phyloP scores from a whole-genome alignment of 2,113 vertebrate genomes.

The Pogona vitticeps region DNA sequence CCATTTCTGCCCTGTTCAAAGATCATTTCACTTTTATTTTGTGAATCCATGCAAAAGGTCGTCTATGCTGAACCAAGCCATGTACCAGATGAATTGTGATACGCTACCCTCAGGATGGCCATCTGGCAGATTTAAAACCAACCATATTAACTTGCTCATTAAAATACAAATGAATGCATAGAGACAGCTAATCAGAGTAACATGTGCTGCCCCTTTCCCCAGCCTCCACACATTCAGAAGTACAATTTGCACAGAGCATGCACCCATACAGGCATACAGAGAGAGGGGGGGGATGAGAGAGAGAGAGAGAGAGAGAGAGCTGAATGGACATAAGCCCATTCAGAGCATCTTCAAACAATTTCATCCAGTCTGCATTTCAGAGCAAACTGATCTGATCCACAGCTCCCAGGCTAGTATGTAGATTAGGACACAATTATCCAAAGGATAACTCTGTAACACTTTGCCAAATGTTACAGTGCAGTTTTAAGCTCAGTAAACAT shows the following conservation, averaged over 20 bases:
- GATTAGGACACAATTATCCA: too few species aligned
- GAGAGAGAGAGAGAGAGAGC: too few species aligned
- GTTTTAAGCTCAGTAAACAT: background rate
- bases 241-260: background rate
- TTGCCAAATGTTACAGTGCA: background rate
- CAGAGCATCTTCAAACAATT: background rate
- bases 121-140: conserved; percentile 12
- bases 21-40: background rate
- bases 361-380: background rate
- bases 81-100: background rate
- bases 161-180: conserved; percentile 2
- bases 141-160: background rate
- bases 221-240: background rate
- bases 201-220: background rate
- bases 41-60: background rate
- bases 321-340: background rate
- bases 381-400: background rate
- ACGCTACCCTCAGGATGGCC: background rate
- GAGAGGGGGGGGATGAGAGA: too few species aligned
- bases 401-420: background rate
- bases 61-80: background rate
- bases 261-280: background rate
- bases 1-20: background rate
- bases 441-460: background rate
- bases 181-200: background rate